Evolutionary conservation across 2,113 vertebrate genomes (phyloP).

Genomic region (Microcebus tavaratra): DNA sequence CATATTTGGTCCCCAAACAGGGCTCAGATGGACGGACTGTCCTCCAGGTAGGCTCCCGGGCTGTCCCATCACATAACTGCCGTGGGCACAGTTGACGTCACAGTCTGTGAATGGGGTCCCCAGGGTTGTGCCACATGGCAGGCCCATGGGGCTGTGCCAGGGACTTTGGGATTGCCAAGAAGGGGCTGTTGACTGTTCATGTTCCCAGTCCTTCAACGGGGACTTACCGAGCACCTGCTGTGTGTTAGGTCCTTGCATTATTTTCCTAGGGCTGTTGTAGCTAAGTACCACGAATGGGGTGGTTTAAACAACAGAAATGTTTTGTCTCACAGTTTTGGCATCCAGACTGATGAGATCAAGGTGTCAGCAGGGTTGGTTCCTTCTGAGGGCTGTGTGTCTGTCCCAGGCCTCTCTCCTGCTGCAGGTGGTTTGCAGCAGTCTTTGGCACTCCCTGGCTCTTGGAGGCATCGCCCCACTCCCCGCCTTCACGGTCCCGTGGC

Average conservation of each 20-base stretch:
- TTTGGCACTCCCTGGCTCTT: background rate
- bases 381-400: too few species aligned
- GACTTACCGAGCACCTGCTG: fast-evolving
- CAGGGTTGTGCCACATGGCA: too few species aligned
- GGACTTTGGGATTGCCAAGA: background rate
- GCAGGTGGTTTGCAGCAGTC: fast-evolving
- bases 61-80: fast-evolving
- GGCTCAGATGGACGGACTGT: background rate
- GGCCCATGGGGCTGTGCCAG: background rate
- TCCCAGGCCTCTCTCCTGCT: background rate
- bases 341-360: background rate
- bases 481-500: background rate
- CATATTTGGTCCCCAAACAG: too few species aligned
- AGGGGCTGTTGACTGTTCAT: background rate
- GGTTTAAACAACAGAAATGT: background rate
- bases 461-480: fast-evolving
- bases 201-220: too few species aligned
- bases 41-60: background rate
- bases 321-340: background rate
- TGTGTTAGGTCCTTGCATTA: background rate
- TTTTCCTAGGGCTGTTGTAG: background rate
- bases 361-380: background rate
- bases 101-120: background rate
- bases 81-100: fast-evolving
- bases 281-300: background rate